Conservation (phyloP, 1,140 invertebrate species). For the Leptinotarsa lineolata region DNA sequence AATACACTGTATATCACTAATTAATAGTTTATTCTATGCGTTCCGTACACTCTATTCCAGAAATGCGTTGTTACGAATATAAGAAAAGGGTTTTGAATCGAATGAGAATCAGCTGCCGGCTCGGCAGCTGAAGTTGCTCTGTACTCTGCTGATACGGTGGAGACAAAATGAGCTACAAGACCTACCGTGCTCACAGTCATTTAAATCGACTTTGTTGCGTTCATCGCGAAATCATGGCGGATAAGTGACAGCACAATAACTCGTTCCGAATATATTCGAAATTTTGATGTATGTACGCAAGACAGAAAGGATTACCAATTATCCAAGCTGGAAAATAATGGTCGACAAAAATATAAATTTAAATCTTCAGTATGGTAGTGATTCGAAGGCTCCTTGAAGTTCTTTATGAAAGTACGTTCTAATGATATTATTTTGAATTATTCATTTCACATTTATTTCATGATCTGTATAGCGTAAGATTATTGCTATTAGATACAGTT, state of each 20-base stretch:
- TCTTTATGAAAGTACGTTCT: no score
- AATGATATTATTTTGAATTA: no score
- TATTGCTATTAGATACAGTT: no score
- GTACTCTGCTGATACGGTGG: not conserved
- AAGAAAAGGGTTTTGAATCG: no score
- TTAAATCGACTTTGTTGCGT: not conserved
- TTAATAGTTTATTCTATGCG: no score
- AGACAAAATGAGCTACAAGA: not conserved
- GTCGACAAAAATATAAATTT: not conserved
- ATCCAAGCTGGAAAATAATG: not conserved
- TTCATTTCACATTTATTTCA: no score
- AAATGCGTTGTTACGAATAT: no score
- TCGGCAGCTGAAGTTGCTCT: not conserved
- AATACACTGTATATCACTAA: no score
- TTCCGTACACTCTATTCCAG: no score
- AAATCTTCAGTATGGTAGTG: not conserved
- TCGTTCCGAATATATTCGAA: not conserved
- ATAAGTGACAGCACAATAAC: constrained; percentile 6
- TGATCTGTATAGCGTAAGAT: no score
- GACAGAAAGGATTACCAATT: not conserved
- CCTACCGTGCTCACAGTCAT: not conserved
- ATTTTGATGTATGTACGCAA: not conserved
- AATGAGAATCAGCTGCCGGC: no score
- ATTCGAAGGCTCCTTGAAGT: not conserved
- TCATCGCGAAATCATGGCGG: constrained; percentile 2